phyloP scores from a whole-genome alignment of 2,113 vertebrate genomes.

The Galeopterus variegatus region DNA sequence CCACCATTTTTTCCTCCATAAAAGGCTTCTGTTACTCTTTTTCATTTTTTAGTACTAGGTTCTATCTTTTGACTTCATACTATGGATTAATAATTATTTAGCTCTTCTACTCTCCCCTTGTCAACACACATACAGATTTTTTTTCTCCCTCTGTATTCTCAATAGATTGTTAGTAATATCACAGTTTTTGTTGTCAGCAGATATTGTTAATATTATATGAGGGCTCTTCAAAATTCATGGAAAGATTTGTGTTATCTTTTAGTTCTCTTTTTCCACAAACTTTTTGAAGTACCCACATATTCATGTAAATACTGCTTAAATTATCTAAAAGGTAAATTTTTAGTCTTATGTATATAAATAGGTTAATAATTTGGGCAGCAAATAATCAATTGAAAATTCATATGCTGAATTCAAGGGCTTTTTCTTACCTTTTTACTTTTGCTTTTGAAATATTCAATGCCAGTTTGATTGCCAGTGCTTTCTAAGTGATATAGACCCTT shows the following conservation, averaged over 20 bases:
- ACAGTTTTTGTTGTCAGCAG: not conserved
- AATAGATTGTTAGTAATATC: not conserved
- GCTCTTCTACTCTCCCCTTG: not conserved
- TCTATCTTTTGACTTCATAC: not conserved
- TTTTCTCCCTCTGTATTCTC: not conserved
- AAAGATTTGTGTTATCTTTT: too few species aligned
- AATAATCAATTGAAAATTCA: not conserved
- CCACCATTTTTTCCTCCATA: not conserved
- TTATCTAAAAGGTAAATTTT: not conserved
- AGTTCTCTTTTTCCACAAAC: too few species aligned
- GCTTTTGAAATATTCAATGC: not conserved
- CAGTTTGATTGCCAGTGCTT: not conserved
- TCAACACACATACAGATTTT: not conserved
- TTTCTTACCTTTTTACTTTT: not conserved
- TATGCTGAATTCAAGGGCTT: not conserved
- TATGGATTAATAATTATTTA: not conserved
- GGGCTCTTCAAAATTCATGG: too few species aligned
- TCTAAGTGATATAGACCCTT: too few species aligned
- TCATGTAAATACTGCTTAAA: not conserved
- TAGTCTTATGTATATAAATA: not conserved
- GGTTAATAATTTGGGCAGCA: not conserved
- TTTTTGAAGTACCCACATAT: too few species aligned
- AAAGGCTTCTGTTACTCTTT: too few species aligned
- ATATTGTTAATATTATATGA: not conserved
- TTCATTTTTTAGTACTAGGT: not conserved